Conservation (phyloP, 1,140 invertebrate species). For the Ylistrum balloti region DNA sequence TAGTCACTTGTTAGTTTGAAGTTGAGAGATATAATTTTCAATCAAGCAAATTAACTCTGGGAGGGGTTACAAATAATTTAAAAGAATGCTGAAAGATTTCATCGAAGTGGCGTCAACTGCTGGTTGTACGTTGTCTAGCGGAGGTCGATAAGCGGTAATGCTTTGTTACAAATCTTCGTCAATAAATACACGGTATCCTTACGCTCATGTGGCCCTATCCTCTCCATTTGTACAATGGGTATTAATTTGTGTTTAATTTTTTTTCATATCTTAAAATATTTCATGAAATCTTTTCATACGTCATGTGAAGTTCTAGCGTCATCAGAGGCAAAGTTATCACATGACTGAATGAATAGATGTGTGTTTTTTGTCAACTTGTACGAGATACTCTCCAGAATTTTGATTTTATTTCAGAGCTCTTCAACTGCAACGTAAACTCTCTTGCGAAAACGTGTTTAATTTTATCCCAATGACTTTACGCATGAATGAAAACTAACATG, state of each 20-base stretch:
- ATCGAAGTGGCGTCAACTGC: neutral
- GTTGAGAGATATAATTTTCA: constrained; percentile 23
- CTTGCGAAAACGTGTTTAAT: too few relatives aligned
- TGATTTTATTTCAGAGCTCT: too few relatives aligned
- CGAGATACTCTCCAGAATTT: too few relatives aligned
- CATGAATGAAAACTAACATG: too few relatives aligned
- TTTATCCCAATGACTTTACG: too few relatives aligned
- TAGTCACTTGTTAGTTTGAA: neutral
- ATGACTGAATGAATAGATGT: neutral
- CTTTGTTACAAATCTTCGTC: neutral
- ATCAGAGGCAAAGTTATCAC: neutral
- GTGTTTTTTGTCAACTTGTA: too few relatives aligned
- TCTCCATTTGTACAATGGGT: neutral
- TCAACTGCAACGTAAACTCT: too few relatives aligned
- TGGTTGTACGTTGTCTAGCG: neutral
- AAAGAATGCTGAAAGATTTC: constrained; percentile 26
- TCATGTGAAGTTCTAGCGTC: neutral
- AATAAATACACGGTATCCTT: neutral
- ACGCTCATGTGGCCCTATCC: neutral
- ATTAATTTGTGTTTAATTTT: constrained; percentile 10
- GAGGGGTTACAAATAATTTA: constrained; percentile 12
- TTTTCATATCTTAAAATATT: neutral
- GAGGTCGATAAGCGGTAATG: neutral
- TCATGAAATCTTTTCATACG: neutral
- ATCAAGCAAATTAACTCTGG: constrained; percentile 13